Evolutionary conservation across 1,140 invertebrate genomes (phyloP).

Genomic region (Drosophila micromelanica): DNA sequence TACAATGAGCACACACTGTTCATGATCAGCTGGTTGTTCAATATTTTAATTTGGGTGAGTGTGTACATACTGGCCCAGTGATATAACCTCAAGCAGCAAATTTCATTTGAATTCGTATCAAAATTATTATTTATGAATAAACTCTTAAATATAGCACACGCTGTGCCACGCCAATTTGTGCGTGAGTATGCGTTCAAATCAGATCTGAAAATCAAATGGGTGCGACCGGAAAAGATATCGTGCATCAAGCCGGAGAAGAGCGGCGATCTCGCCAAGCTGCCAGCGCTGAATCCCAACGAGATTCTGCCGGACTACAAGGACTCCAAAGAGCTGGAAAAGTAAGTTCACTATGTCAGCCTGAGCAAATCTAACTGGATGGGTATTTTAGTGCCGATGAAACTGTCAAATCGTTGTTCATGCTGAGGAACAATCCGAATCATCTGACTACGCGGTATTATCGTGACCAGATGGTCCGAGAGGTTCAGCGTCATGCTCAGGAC

Average conservation of each 20-base stretch:
- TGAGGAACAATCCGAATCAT: constrained; percentile 85
- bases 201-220: constrained; percentile 88
- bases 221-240: constrained; percentile 86
- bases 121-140: constrained; percentile 69
- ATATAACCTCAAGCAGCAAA: constrained; percentile 56
- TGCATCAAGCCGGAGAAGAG: constrained; percentile 85
- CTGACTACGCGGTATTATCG: constrained; percentile 78
- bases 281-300: constrained; percentile 83
- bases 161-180: constrained; percentile 64
- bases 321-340: constrained; percentile 86
- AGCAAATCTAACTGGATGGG: background rate
- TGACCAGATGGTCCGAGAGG: constrained; percentile 84
- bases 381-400: constrained; percentile 85
- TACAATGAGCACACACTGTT: constrained; percentile 11
- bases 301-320: constrained; percentile 80
- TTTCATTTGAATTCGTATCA: too few relatives aligned
- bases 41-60: background rate
- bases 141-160: constrained; percentile 61
- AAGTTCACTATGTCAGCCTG: constrained; percentile 32
- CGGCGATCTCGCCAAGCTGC: constrained; percentile 86
- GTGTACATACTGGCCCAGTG: constrained; percentile 51
- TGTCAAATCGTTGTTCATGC: constrained; percentile 86
- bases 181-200: constrained; percentile 85
- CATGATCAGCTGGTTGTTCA: constrained; percentile 15
- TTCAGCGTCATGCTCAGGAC: constrained; percentile 86